phyloP scores from a whole-genome alignment of 2,888 invertebrate species.

The Pyrochroa serraticornis region DNA sequence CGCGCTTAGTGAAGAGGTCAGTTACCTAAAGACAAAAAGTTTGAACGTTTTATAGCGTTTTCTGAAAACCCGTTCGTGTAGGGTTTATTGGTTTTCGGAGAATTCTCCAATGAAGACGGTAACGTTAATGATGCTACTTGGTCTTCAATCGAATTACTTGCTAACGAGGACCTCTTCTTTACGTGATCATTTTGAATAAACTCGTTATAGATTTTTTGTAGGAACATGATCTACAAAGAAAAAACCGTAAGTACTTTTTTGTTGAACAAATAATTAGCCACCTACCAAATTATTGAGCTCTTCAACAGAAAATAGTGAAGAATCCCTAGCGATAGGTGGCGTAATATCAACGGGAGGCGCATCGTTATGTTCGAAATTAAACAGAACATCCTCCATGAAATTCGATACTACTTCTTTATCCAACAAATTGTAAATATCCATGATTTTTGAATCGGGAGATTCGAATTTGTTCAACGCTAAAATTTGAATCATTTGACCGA shows the following conservation, averaged over 20 bases:
- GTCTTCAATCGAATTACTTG: conserved; percentile 39
- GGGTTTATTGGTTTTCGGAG: conserved; percentile 40
- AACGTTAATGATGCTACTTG: conserved; percentile 42
- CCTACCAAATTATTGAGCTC: conserved; percentile 69
- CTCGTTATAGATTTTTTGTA: conserved; percentile 57
- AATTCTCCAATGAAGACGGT: conserved; percentile 42
- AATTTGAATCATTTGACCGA: conserved; percentile 93
- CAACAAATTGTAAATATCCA: conserved; percentile 80
- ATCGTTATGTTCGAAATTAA: conserved; percentile 50
- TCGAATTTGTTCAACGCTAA: conserved; percentile 86
- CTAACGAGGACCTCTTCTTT: conserved; percentile 33
- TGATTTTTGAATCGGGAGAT: conserved; percentile 71
- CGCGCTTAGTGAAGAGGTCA: no score
- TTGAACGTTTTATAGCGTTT: conserved; percentile 39
- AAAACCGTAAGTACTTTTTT: background rate
- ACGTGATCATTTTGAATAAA: conserved; percentile 38
- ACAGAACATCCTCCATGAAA: conserved; percentile 74
- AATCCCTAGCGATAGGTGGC: conserved; percentile 67
- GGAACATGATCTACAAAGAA: conserved; percentile 55
- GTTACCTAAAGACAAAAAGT: conserved; percentile 45
- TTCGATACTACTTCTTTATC: conserved; percentile 80
- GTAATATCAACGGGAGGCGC: conserved; percentile 54
- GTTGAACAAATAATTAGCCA: conserved; percentile 3
- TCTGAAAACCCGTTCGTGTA: conserved; percentile 30
- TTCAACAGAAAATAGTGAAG: conserved; percentile 70